These are phyloP conservation scores for Aphis gossypii DNA, from an alignment of 1,140 invertebrate species.

Conservation along the genomic window DNA sequence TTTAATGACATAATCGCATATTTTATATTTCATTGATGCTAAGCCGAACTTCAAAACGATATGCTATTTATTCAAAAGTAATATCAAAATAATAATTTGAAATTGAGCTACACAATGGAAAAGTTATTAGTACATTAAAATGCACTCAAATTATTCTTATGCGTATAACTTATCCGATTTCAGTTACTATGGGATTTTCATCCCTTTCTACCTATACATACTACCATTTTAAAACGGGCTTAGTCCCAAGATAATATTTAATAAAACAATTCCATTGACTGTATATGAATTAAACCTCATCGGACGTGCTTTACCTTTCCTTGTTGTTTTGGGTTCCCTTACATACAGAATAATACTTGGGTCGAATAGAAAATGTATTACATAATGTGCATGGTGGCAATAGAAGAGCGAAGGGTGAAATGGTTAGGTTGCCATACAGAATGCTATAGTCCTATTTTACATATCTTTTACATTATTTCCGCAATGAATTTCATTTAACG, in stretches of 20 bases:
- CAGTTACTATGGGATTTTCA: background rate
- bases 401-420: background rate
- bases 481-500: background rate
- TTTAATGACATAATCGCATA: background rate
- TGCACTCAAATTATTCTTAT: constrained; percentile 4
- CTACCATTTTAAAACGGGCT: background rate
- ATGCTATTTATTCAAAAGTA: background rate
- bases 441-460: background rate
- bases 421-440: background rate
- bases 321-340: constrained; percentile 1
- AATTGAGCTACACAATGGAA: background rate
- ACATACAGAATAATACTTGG: constrained; percentile 35
- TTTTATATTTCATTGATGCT: background rate
- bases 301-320: background rate
- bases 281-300: background rate
- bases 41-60: background rate
- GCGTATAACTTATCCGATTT: constrained; percentile 5
- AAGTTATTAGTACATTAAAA: background rate
- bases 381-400: background rate
- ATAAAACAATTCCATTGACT: constrained; percentile 12
- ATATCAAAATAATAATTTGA: background rate
- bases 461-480: background rate
- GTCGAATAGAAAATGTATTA: constrained; percentile 16
- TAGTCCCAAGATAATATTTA: constrained; percentile 43
- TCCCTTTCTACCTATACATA: background rate